phyloP scores from a whole-genome alignment of 2,888 invertebrate genomes.

The Seladonia tumulorum region DNA sequence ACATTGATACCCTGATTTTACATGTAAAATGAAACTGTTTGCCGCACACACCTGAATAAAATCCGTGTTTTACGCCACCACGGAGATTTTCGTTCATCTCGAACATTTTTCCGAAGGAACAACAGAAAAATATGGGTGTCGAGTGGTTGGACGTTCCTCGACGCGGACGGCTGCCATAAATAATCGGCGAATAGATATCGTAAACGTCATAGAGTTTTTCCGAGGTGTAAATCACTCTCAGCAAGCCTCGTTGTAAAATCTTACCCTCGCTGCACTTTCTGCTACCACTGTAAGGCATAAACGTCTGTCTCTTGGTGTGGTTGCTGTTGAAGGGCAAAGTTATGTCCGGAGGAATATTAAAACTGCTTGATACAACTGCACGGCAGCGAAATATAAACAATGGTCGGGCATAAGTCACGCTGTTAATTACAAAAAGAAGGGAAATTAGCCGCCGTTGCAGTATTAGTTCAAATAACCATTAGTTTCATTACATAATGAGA shows the following conservation, averaged over 20 bases:
- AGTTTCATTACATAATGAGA: background rate
- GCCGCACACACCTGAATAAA: background rate
- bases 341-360: conserved; percentile 6
- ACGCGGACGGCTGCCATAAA: conserved; percentile 73
- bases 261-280: conserved; percentile 57
- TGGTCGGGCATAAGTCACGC: background rate
- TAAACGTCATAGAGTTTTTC: conserved; percentile 78
- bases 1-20: no score
- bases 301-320: conserved; percentile 60
- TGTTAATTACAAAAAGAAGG: background rate
- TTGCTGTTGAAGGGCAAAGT: conserved; percentile 44
- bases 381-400: background rate
- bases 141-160: conserved; percentile 19
- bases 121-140: conserved; percentile 27
- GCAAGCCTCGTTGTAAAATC: conserved; percentile 70
- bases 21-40: background rate
- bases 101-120: conserved; percentile 12
- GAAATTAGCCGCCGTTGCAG: background rate
- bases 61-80: background rate
- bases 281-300: conserved; percentile 65
- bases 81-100: background rate
- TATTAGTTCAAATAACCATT: background rate
- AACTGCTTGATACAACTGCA: background rate
- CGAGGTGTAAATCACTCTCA: conserved; percentile 75
- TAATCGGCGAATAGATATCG: conserved; percentile 79